Conservation (phyloP, 2,113 vertebrate genomes). For the Sarotherodon lohbergeri region DNA sequence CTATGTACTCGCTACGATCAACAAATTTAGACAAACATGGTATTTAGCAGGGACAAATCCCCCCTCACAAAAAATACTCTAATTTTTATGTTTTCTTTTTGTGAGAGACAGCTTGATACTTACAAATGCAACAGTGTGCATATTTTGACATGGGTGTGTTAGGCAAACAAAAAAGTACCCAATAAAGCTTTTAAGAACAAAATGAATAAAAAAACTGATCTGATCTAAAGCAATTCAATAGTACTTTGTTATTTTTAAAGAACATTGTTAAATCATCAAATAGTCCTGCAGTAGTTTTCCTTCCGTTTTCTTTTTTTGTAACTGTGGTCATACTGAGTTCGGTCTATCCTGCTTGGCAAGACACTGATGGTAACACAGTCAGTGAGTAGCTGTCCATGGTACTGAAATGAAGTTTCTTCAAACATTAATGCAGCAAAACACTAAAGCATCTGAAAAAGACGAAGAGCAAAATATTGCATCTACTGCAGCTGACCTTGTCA, state of each 20-base stretch:
- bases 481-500: not conserved
- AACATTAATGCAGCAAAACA: not conserved
- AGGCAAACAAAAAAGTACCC: not conserved
- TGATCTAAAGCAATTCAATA: not conserved
- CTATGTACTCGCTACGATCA: not conserved
- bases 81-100: not conserved
- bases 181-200: not conserved
- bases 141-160: not conserved
- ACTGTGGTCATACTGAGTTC: not conserved
- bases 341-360: not conserved
- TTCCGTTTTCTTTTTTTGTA: not conserved
- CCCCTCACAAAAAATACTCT: not conserved
- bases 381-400: slow-evolving; percentile 5
- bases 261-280: not conserved
- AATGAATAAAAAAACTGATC: not conserved
- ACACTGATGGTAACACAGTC: not conserved
- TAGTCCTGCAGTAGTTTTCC: not conserved
- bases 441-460: not conserved
- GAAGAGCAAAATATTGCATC: not conserved
- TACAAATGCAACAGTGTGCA: not conserved
- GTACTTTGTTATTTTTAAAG: not conserved
- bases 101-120: not conserved
- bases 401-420: not conserved
- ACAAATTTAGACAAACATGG: not conserved
- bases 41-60: not conserved